These are phyloP conservation scores for Lindbergichthys nudifrons DNA, from an alignment of 2,797 vertebrate species.

Conservation along the genomic window DNA sequence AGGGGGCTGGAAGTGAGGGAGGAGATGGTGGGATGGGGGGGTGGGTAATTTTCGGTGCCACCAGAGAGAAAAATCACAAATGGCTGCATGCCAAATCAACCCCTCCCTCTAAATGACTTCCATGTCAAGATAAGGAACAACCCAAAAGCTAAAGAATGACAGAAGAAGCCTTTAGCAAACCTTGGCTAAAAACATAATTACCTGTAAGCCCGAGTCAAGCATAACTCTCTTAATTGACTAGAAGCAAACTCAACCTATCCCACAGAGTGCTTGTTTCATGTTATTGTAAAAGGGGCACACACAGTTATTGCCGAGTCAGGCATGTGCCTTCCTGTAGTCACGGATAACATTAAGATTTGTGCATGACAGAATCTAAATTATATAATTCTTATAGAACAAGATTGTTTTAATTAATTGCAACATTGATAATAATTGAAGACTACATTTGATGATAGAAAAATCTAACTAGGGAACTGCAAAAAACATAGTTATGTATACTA, in stretches of 20 bases:
- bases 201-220: constrained; percentile 37
- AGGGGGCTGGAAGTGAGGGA: constrained; percentile 52
- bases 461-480: neutral
- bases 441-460: neutral
- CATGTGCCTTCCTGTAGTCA: neutral
- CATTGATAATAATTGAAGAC: neutral
- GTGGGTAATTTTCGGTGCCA: constrained; percentile 79
- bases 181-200: constrained; percentile 51
- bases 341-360: neutral
- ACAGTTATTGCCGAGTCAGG: neutral
- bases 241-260: constrained; percentile 5
- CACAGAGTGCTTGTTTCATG: neutral
- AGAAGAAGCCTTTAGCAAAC: constrained; percentile 46
- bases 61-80: constrained; percentile 80
- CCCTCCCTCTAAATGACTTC: constrained; percentile 83
- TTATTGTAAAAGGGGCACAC: neutral
- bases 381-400: neutral
- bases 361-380: neutral
- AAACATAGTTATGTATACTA: neutral
- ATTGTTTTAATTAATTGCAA: neutral
- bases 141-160: constrained; percentile 55
- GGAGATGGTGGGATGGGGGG: constrained; percentile 49
- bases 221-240: constrained; percentile 22
- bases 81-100: constrained; percentile 77
- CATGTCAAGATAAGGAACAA: constrained; percentile 76